Evolutionary conservation across 1,140 invertebrate species (phyloP).

Genomic region (Drosophila aff.): DNA sequence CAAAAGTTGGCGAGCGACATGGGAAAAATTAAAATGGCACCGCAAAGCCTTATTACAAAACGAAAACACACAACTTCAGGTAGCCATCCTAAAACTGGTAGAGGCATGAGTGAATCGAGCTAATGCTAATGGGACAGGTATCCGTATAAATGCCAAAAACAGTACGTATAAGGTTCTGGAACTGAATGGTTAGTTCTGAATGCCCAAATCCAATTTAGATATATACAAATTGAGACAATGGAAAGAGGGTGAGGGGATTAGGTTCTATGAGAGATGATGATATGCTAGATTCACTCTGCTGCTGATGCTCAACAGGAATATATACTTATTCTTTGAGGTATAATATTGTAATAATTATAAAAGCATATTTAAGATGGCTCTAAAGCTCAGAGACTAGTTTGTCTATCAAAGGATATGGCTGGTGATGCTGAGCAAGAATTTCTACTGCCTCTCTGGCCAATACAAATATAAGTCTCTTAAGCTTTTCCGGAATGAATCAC

Average conservation of each 20-base stretch:
- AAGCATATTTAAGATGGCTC: neutral
- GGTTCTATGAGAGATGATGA: neutral
- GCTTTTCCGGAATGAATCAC: conserved; percentile 7
- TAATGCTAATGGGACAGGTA: conserved; percentile 14
- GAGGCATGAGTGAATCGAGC: conserved; percentile 20
- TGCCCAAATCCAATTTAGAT: neutral
- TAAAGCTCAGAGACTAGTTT: neutral
- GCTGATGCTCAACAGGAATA: neutral
- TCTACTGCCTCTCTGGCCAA: neutral
- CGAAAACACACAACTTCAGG: conserved; percentile 20
- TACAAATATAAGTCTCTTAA: neutral
- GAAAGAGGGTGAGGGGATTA: neutral
- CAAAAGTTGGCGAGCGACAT: conserved; percentile 38
- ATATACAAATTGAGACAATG: neutral
- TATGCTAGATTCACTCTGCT: neutral
- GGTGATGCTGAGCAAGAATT: neutral
- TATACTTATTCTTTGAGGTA: neutral
- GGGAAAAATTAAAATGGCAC: conserved; percentile 49
- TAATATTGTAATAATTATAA: neutral
- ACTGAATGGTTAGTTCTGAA: neutral
- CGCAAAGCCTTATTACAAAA: conserved; percentile 43
- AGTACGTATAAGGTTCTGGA: conserved; percentile 11
- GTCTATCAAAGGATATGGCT: neutral
- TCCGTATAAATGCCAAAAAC: conserved; percentile 9
- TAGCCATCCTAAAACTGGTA: conserved; percentile 31